phyloP scores from a whole-genome alignment of 92 coral and sea anemone genomes.

The Porites cylindrica region DNA sequence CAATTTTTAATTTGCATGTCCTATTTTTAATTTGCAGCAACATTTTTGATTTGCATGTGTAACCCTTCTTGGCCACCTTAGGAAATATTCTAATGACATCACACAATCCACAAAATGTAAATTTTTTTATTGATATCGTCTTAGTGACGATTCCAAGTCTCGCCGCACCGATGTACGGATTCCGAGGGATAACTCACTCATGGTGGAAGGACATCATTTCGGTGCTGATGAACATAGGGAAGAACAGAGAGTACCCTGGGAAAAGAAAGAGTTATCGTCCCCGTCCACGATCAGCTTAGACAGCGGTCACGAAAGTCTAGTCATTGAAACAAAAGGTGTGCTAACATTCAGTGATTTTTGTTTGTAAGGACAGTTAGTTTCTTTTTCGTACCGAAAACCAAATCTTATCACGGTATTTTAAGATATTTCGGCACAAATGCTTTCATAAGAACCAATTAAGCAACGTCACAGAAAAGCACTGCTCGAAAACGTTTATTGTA shows the following conservation, averaged over 20 bases:
- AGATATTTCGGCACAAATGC: too few relatives aligned
- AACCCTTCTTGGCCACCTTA: too few relatives aligned
- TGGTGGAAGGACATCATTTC: conserved; percentile 82
- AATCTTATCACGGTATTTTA: neutral
- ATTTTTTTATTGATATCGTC: neutral
- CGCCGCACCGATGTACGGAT: conserved; percentile 79
- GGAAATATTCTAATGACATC: too few relatives aligned
- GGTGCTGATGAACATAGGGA: conserved; percentile 56
- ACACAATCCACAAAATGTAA: too few relatives aligned
- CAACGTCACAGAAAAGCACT: neutral
- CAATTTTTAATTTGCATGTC: too few relatives aligned
- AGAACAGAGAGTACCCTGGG: conserved; percentile 15
- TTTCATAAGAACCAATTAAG: too few relatives aligned
- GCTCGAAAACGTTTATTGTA: neutral
- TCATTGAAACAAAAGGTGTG: conserved; percentile 11
- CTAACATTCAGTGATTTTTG: neutral
- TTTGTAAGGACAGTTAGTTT: neutral
- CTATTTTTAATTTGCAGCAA: too few relatives aligned
- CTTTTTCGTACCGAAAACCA: neutral
- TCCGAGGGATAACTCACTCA: conserved; percentile 76
- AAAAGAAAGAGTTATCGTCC: conserved; percentile 43
- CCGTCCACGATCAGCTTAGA: conserved; percentile 49
- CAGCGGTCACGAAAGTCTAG: conserved; percentile 29
- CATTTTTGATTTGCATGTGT: too few relatives aligned
- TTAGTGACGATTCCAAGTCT: conserved; percentile 70